Evolutionary conservation across 2,888 invertebrate species (phyloP).

Genomic region (Lepidocyrtinus sp.): DNA sequence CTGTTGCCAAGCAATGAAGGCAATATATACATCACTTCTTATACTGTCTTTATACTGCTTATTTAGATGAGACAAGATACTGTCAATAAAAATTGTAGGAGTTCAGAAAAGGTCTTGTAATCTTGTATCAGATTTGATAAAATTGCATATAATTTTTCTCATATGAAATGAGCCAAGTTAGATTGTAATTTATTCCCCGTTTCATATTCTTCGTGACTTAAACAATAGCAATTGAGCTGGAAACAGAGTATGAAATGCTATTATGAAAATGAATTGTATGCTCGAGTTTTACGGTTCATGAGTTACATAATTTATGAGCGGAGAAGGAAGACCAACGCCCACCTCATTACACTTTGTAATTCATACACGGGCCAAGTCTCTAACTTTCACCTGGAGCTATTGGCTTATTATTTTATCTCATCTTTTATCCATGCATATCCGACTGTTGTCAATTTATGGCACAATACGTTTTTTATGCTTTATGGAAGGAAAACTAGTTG

Average conservation of each 20-base stretch:
- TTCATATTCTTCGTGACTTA: slow-evolving; percentile 45
- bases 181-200: slow-evolving; percentile 26
- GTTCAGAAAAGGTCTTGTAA: not conserved
- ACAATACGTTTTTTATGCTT: not conserved
- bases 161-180: slow-evolving; percentile 3
- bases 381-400: slow-evolving; percentile 44
- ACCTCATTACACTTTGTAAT: slow-evolving; percentile 49
- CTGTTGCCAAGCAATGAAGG: no score
- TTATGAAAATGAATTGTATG: slow-evolving; percentile 34
- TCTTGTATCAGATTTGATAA: not conserved
- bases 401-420: no score
- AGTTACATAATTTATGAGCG: slow-evolving; percentile 38
- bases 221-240: slow-evolving; percentile 45
- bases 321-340: slow-evolving; percentile 35
- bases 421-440: slow-evolving; percentile 27
- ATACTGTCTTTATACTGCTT: no score
- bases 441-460: not conserved
- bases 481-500: slow-evolving; percentile 9
- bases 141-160: not conserved
- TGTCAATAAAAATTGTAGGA: no score
- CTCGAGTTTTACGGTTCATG: slow-evolving; percentile 26
- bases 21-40: no score
- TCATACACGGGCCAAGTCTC: slow-evolving; percentile 35
- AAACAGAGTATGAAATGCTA: slow-evolving; percentile 32
- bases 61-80: no score